Evolutionary conservation across 1,140 invertebrate genomes (phyloP), one percentile per base, ranked within the genome.

Genomic region (Cydia fagiglandana): DNA sequence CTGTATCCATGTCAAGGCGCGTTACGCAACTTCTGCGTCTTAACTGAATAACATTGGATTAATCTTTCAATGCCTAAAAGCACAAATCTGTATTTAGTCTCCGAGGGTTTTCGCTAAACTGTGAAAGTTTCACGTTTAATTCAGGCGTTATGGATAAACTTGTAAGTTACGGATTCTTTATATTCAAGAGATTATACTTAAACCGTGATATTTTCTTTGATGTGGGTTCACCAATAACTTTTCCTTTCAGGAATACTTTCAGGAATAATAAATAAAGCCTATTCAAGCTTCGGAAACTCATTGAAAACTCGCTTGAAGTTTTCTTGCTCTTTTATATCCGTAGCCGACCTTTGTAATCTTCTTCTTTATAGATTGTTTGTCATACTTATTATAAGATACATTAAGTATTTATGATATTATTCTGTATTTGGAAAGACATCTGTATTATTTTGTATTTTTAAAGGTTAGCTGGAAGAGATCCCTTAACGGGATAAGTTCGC

Each of bases 211-310:
- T 70, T 70, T 7, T 70, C 28, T 34, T 70, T 38, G 34, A 24
- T 17, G 66, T 38, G 66, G 56, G 24, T 68, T 38, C 15, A 41
- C 30, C 66, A 70, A 70, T 41, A 70, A 41, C 7, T 70, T 70
- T 15, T 70, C n/a, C 17, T 68, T n/a, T 68, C 13, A 34, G 38
- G 34, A 41, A 30, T 70, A 70, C 17, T 68, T n/a, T 68, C 13
- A 34, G 38, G 34, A 41, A 30, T 70, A 70, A 38, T 38, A 68
- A 64, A 70, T 70, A 17, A 17, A 70, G 34, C n/a, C 34, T 70
- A 38, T n/a, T 34, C 66, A 41, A 38, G 34, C 34, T 70, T 70
- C 38, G n/a, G 34, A 70, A 70, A 45, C 64, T 68, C 66, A 17
- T 70, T 38, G 66, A 17, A 70, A 70, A 41, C 38, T 70, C 15